phyloP scores from a whole-genome alignment of 2,888 invertebrate species.

The Leptopterna dolabrata region DNA sequence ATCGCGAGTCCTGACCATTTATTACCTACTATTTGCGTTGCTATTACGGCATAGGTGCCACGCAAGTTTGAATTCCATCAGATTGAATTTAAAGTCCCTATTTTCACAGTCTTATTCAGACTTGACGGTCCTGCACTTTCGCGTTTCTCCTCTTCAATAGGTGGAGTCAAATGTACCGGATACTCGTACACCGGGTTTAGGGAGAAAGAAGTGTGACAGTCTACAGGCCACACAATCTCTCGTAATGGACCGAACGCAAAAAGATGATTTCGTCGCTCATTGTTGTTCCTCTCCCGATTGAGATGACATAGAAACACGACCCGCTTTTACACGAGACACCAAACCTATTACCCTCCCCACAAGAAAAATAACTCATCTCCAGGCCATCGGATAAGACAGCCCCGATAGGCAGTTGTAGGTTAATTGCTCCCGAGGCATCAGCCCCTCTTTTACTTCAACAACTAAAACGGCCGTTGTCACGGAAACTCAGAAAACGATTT shows the following conservation, averaged over 20 bases:
- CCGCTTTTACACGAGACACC: not conserved
- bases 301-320: not conserved
- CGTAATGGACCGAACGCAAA: not conserved
- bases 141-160: too few species aligned
- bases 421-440: not conserved
- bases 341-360: not conserved
- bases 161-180: too few species aligned
- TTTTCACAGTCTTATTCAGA: too few species aligned
- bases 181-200: too few species aligned
- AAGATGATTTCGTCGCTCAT: not conserved
- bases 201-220: too few species aligned
- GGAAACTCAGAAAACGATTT: not conserved
- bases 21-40: too few species aligned
- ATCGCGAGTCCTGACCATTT: too few species aligned
- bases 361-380: not conserved
- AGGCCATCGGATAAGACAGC: not conserved
- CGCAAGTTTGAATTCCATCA: too few species aligned
- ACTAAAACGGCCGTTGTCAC: not conserved
- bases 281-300: not conserved
- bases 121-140: too few species aligned
- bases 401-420: not conserved
- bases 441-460: not conserved
- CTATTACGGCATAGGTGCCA: too few species aligned
- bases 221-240: not conserved
- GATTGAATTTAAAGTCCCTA: too few species aligned